phyloP scores from a whole-genome alignment of 2,113 vertebrate genomes.

The Callaeas wilsoni region DNA sequence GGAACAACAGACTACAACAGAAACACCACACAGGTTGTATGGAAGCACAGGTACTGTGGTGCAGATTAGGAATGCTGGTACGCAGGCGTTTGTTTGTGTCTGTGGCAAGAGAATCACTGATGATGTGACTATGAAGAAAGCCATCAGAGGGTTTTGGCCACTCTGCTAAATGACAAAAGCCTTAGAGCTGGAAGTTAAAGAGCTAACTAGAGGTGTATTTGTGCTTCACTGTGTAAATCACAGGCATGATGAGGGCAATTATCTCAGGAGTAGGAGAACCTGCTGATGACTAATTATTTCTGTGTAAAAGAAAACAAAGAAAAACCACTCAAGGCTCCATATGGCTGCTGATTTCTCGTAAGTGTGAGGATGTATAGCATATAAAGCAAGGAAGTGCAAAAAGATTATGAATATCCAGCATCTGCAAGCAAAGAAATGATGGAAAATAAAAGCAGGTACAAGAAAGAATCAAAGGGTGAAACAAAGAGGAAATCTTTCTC shows the following conservation, averaged over 20 bases:
- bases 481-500: not conserved
- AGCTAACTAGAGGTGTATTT: not conserved
- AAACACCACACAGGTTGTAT: not conserved
- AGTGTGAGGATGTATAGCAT: not conserved
- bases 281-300: not conserved
- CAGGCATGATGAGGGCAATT: not conserved
- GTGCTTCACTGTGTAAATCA: not conserved
- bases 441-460: not conserved
- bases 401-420: not conserved
- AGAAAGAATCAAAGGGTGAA: not conserved
- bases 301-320: not conserved
- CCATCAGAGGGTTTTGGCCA: not conserved
- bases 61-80: not conserved
- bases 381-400: not conserved
- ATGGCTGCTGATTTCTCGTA: not conserved
- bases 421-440: not conserved
- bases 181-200: not conserved
- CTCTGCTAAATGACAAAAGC: not conserved
- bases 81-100: not conserved
- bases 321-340: not conserved
- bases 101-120: not conserved
- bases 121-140: not conserved
- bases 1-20: not conserved
- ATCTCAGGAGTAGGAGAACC: not conserved
- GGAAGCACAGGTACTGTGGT: not conserved